phyloP scores from a whole-genome alignment of 2,888 invertebrate genomes.

The Calameuta filiformis region DNA sequence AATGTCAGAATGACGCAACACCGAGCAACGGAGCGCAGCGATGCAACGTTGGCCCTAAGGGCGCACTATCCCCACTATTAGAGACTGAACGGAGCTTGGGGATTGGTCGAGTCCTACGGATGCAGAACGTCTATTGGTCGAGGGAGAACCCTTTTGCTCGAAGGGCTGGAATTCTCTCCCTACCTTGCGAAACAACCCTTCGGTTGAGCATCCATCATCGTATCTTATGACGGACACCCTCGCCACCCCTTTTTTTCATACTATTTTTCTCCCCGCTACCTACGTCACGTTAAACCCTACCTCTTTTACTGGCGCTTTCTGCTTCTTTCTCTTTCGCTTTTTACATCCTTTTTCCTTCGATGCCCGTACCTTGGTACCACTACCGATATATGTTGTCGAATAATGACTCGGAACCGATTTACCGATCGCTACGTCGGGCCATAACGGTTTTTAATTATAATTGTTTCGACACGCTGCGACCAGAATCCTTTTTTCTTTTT shows the following conservation, averaged over 20 bases:
- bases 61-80: constrained; percentile 54
- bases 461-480: constrained; percentile 44
- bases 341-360: background rate
- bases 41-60: constrained; percentile 50
- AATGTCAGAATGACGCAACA: constrained; percentile 64
- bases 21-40: constrained; percentile 26
- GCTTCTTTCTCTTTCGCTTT: background rate
- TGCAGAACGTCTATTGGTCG: constrained; percentile 24
- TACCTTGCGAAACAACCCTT: constrained; percentile 54
- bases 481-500: background rate
- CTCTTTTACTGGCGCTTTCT: background rate
- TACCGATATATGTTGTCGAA: constrained; percentile 25
- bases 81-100: constrained; percentile 17
- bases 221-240: constrained; percentile 56
- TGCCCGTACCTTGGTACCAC: constrained; percentile 6
- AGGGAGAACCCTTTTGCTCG: constrained; percentile 49
- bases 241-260: constrained; percentile 50
- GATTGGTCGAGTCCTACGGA: constrained; percentile 41
- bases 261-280: constrained; percentile 14
- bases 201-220: constrained; percentile 59
- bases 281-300: background rate
- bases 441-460: constrained; percentile 56
- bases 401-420: constrained; percentile 55
- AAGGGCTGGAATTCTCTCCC: constrained; percentile 30
- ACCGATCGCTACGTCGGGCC: constrained; percentile 33